These are phyloP conservation scores for Calephelis virginiensis DNA, from an alignment of 1,140 invertebrate genomes.

Conservation along the genomic window DNA sequence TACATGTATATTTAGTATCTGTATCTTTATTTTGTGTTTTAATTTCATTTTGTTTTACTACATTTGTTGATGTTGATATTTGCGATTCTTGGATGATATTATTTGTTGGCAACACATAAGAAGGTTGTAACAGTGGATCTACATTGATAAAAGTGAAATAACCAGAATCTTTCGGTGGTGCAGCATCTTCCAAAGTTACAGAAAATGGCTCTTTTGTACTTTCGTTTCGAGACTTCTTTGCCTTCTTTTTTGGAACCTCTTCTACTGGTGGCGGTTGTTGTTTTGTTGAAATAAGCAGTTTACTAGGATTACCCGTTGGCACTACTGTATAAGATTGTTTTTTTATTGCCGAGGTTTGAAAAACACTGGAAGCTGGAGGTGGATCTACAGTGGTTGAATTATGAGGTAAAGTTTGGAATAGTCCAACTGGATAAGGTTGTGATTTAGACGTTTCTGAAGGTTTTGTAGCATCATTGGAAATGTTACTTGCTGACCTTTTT, in stretches of 20 bases:
- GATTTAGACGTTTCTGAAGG: constrained; percentile 15
- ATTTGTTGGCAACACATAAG: constrained; percentile 68
- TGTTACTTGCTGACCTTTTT: constrained; percentile 11
- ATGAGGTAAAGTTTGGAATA: constrained; percentile 54
- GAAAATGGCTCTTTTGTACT: constrained; percentile 43
- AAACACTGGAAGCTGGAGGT: constrained; percentile 27
- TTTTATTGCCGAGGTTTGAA: constrained; percentile 59
- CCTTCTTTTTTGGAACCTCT: constrained; percentile 46
- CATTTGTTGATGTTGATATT: constrained; percentile 57
- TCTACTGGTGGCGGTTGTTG: constrained; percentile 36
- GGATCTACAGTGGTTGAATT: constrained; percentile 28
- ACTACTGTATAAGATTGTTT: constrained; percentile 68
- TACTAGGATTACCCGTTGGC: constrained; percentile 66
- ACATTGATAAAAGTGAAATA: constrained; percentile 71
- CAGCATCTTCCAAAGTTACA: constrained; percentile 49
- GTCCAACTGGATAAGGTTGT: constrained; percentile 65
- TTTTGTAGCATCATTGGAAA: constrained; percentile 9
- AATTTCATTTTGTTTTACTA: constrained; percentile 30
- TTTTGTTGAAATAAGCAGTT: constrained; percentile 66
- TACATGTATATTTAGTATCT: constrained; percentile 52
- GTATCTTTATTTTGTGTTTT: constrained; percentile 31
- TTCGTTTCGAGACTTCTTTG: constrained; percentile 36
- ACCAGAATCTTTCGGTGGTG: constrained; percentile 46
- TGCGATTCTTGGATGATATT: constrained; percentile 71
- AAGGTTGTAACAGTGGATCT: constrained; percentile 64